A percentile compares a stretch with the other conserved stretches of the same genome.
These are phyloP conservation scores for Philonicus albiceps DNA, from an alignment of 2,888 invertebrate species.

Conservation along the genomic window DNA sequence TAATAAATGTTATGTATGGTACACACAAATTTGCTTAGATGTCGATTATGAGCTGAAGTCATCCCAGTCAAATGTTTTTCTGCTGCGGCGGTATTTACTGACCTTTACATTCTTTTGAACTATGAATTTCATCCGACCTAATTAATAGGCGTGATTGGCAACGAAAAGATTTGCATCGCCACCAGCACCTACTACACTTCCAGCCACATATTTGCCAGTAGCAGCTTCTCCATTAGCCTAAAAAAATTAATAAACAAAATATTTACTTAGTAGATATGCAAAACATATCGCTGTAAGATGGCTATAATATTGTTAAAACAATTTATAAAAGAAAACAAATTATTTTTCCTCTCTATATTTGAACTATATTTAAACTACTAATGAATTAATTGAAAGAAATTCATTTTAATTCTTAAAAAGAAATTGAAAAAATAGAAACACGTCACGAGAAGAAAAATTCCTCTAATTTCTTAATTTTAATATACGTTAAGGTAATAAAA, in stretches of 20 bases:
- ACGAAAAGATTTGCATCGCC: conserved; percentile 90
- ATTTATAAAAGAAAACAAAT: too few species aligned
- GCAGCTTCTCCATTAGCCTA: conserved; percentile 94
- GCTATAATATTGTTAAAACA: too few species aligned
- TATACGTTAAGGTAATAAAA: too few species aligned
- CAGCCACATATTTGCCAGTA: conserved; percentile 88
- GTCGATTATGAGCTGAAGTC: not conserved
- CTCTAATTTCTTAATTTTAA: too few species aligned
- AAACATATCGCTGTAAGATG: too few species aligned
- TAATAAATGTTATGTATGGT: not conserved
- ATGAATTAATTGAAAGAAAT: not conserved
- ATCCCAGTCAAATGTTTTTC: not conserved
- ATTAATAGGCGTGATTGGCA: conserved; percentile 95
- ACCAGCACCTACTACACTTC: conserved; percentile 85
- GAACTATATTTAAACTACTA: too few species aligned
- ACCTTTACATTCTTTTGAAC: not conserved
- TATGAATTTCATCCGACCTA: not conserved
- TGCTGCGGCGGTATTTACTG: not conserved
- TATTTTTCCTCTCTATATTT: too few species aligned
- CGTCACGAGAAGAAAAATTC: too few species aligned
- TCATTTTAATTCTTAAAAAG: not conserved
- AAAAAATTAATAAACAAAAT: conserved; percentile 47
- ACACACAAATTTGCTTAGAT: not conserved
- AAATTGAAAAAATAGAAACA: not conserved
- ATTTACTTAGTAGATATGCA: not conserved